Evolutionary conservation across 35 echinoderm and acorn worm genomes (phyloP).

Genomic region (Apostichopus parvimensis): DNA sequence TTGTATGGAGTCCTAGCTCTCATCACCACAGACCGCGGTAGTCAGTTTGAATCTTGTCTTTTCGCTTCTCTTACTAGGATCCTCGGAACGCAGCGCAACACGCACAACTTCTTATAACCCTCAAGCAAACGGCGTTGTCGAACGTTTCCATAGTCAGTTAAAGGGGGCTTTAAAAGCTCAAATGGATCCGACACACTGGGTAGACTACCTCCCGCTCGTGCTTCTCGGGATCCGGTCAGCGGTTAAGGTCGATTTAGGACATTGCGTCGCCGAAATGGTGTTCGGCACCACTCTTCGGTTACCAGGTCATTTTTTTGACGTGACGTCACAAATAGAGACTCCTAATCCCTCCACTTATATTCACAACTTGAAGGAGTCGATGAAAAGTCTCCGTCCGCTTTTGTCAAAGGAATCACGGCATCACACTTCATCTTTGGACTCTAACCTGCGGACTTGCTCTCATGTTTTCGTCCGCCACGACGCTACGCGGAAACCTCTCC

Average conservation of each 20-base stretch:
- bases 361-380: not conserved
- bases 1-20: not conserved
- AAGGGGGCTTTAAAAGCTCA: too few species aligned
- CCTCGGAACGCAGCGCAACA: too few species aligned
- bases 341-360: not conserved
- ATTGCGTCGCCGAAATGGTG: slow-evolving; percentile 51
- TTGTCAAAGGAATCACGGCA: not conserved
- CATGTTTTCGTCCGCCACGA: slow-evolving; percentile 35
- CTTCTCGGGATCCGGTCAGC: too few species aligned
- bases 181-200: too few species aligned
- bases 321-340: not conserved
- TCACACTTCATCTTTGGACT: not conserved
- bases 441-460: not conserved
- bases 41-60: too few species aligned
- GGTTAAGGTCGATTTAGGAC: too few species aligned
- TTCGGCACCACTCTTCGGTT: slow-evolving; percentile 56
- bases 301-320: slow-evolving; percentile 41
- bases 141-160: too few species aligned
- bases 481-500: slow-evolving; percentile 5
- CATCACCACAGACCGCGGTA: not conserved
- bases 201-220: too few species aligned
- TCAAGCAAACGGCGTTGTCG: too few species aligned
- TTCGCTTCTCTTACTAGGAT: too few species aligned
- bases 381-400: not conserved
- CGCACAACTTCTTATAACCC: too few species aligned